A percentile compares a stretch with the other conserved stretches of the same genome.
Evolutionary conservation across 1,140 invertebrate species (phyloP).

Genomic region (Druon quercuslanigerum): DNA sequence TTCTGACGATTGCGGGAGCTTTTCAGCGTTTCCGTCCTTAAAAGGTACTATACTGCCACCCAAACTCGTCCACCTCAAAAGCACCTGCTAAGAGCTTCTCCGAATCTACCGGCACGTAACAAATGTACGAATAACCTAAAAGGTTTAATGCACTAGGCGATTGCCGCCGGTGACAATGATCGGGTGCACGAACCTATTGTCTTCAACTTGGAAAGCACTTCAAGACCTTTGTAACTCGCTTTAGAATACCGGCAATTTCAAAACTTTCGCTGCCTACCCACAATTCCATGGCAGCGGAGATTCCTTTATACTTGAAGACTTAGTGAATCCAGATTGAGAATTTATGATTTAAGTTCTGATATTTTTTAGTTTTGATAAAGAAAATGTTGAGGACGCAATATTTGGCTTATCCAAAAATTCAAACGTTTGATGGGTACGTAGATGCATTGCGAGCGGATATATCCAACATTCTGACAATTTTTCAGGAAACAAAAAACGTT

Average conservation of each 20-base stretch:
- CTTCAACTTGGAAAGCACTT: conserved; percentile 28
- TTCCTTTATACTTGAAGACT: conserved; percentile 18
- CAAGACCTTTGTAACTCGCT: conserved; percentile 23
- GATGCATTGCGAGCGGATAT: too few relatives aligned
- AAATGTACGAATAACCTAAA: conserved; percentile 29
- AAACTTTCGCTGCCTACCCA: background rate
- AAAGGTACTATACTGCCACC: background rate
- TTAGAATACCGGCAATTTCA: conserved; percentile 15
- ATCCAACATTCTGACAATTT: too few relatives aligned
- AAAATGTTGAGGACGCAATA: too few relatives aligned
- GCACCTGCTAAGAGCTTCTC: conserved; percentile 18
- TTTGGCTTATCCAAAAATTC: too few relatives aligned
- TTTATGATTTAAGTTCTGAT: background rate
- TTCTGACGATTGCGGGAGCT: conserved; percentile 19
- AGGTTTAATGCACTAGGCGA: conserved; percentile 23
- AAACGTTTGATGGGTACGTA: too few relatives aligned
- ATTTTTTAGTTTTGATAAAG: too few relatives aligned
- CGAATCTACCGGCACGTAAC: conserved; percentile 30
- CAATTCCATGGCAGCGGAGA: background rate
- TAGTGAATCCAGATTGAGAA: background rate
- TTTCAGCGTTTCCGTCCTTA: conserved; percentile 6
- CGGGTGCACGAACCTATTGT: conserved; percentile 29
- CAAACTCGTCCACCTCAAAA: background rate
- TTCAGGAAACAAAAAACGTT: too few relatives aligned
- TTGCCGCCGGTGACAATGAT: conserved; percentile 23